phyloP scores from a whole-genome alignment of 2,888 invertebrate genomes.

The Onchidella celtica region DNA sequence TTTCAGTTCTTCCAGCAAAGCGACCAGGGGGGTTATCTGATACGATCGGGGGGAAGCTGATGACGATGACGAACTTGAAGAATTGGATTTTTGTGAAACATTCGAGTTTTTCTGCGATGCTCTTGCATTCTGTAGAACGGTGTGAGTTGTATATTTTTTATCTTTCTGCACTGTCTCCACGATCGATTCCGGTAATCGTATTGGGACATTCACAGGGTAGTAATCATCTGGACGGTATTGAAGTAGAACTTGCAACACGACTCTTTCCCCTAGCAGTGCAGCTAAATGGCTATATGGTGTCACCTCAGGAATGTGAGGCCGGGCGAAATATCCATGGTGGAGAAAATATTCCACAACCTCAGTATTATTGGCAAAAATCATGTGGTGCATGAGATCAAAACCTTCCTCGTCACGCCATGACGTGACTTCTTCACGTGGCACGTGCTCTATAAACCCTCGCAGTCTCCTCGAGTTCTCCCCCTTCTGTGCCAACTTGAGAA shows the following conservation, averaged over 20 bases:
- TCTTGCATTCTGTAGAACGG: background rate
- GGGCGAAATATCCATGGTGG: slow-evolving; percentile 61
- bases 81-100: background rate
- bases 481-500: slow-evolving; percentile 37
- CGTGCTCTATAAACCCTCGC: slow-evolving; percentile 55
- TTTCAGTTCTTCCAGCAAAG: background rate
- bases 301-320: slow-evolving; percentile 60
- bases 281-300: slow-evolving; percentile 72
- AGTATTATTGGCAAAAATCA: slow-evolving; percentile 67
- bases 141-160: background rate
- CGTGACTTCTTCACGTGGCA: slow-evolving; percentile 59
- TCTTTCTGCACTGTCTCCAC: background rate
- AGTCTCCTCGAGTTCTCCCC: slow-evolving; percentile 40
- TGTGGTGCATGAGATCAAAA: slow-evolving; percentile 71
- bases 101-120: background rate
- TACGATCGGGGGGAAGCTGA: background rate
- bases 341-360: slow-evolving; percentile 68
- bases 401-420: slow-evolving; percentile 65
- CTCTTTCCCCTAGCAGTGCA: slow-evolving; percentile 64
- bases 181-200: slow-evolving; percentile 17
- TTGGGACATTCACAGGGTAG: slow-evolving; percentile 21
- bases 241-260: slow-evolving; percentile 63
- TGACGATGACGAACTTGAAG: slow-evolving; percentile 19
- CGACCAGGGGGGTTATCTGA: slow-evolving; percentile 6
- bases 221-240: slow-evolving; percentile 65